A percentile compares a stretch with the other conserved stretches of the same genome.
These are phyloP conservation scores for Autographa pulchrina DNA, from an alignment of 2,888 invertebrate species.

Conservation along the genomic window DNA sequence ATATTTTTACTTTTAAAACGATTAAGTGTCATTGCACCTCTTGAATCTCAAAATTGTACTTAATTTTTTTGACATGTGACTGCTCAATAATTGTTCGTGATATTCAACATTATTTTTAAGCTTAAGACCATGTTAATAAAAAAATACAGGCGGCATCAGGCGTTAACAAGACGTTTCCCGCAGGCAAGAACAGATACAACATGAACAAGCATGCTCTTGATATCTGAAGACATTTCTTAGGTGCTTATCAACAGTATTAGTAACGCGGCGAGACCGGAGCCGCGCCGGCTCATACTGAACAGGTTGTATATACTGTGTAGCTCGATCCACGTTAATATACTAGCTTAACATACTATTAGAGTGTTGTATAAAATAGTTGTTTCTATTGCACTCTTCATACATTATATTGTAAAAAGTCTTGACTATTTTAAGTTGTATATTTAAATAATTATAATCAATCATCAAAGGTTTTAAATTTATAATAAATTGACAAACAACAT, in stretches of 20 bases:
- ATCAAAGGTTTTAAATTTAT: not conserved
- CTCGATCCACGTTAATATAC: not conserved
- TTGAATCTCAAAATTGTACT: conserved; percentile 80
- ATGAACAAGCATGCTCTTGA: not conserved
- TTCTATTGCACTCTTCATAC: not conserved
- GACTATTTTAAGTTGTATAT: conserved; percentile 1
- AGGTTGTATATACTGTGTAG: not conserved
- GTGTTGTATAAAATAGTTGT: not conserved
- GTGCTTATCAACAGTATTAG: not conserved
- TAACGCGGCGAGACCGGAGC: not conserved
- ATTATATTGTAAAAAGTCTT: conserved; percentile 1
- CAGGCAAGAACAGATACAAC: not conserved
- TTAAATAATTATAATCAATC: conserved; percentile 2
- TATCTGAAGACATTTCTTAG: not conserved
- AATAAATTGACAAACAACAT: not conserved
- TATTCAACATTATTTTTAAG: conserved; percentile 11
- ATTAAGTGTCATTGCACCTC: conserved; percentile 43
- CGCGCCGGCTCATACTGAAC: not conserved
- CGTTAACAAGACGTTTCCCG: not conserved
- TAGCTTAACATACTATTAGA: not conserved
- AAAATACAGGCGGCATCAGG: not conserved
- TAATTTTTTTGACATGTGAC: conserved; percentile 57
- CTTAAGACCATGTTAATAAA: conserved; percentile 1
- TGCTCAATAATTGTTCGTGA: conserved; percentile 13
- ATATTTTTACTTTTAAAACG: conserved; percentile 33